Evolutionary conservation across 23 tunicate genomes (phyloP), one percentile per base, ranked within the genome.

Genomic region (Styela plicata): DNA sequence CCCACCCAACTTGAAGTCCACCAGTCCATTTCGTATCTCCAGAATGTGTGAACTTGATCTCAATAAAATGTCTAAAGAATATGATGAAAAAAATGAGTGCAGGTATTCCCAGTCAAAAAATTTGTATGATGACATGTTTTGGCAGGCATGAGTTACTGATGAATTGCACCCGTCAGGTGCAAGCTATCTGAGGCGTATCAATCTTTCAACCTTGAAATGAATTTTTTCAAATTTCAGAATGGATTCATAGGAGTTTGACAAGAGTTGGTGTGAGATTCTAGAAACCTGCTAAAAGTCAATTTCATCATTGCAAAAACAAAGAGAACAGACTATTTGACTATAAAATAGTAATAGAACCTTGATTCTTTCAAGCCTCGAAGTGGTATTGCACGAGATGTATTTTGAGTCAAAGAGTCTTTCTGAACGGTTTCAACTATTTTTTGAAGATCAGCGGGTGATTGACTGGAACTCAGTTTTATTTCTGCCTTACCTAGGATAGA

Each of bases 11-110:
- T 53, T 76, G 64, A 20, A 76, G 3, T 52, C 37, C 37, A 44
- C 81, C 81, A 24, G 36, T 53, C 81, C 81, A 76, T 1, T 57
- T 76, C 25, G 27, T 44, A 18, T 20, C 27, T 2, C 81, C 66
- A 26, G 31, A 7, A 52, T 76, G 81, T 10, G 32, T 37, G 81
- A 76, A 76, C 7, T 25, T 36, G 17, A 76, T 23, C 27, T 76
- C 66, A 13, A 76, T n/a, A 37, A 31, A 76, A 36, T 53, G 31
- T 23, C 81, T 76, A 52, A 18, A 74, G 24, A 69, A 23, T 23
- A 57, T 57, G 18, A 57, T 57, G n/a, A n/a, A n/a, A n/a, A n/a
- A n/a, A n/a, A n/a, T n/a, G n/a, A n/a, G n/a, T n/a, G n/a, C n/a
- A n/a, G n/a, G n/a, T n/a, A n/a, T n/a, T n/a, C n/a, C n/a, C n/a